A percentile compares a stretch with the other conserved stretches of the same genome.
These are phyloP conservation scores for Gobius niger DNA, from an alignment of 2,113 vertebrate genomes.

Conservation along the genomic window DNA sequence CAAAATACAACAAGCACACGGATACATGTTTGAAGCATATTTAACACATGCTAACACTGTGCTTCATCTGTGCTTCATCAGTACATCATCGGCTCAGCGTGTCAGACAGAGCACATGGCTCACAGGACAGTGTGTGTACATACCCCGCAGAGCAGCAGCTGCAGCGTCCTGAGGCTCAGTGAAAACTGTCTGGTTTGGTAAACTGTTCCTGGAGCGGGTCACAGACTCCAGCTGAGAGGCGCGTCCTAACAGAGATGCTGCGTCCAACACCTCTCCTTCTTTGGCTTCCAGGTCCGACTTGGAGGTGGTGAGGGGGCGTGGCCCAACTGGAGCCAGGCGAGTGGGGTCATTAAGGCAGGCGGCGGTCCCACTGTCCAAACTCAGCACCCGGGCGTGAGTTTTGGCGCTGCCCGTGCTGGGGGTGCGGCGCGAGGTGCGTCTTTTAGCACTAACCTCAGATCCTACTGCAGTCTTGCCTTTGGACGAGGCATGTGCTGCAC, in stretches of 20 bases:
- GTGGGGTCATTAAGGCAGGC: slow-evolving; percentile 91
- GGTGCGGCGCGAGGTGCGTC: slow-evolving; percentile 83
- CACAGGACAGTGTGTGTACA: slow-evolving; percentile 54
- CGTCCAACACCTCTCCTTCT: slow-evolving; percentile 98
- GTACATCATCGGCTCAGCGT: neutral
- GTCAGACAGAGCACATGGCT: slow-evolving; percentile 8
- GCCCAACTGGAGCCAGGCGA: slow-evolving; percentile 84
- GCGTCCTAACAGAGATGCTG: slow-evolving; percentile 91
- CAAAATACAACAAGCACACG: slow-evolving; percentile 8
- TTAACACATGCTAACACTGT: neutral
- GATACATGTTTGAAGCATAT: neutral
- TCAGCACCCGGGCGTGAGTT: slow-evolving; percentile 91
- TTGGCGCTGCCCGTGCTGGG: slow-evolving; percentile 88
- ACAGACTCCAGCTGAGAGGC: slow-evolving; percentile 98
- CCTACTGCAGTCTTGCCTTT: slow-evolving; percentile 64
- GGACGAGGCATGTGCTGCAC: slow-evolving; percentile 45
- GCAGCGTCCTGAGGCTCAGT: slow-evolving; percentile 84
- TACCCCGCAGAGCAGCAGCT: slow-evolving; percentile 84
- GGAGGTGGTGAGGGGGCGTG: slow-evolving; percentile 93
- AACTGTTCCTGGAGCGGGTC: slow-evolving; percentile 95
- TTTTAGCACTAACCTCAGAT: slow-evolving; percentile 76
- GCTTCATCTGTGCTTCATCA: neutral
- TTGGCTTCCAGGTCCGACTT: slow-evolving; percentile 99
- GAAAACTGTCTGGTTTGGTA: slow-evolving; percentile 90
- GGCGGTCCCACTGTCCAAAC: slow-evolving; percentile 94